These are phyloP conservation scores for Clangula hyemalis DNA, from an alignment of 2,797 vertebrate genomes.

Conservation along the genomic window DNA sequence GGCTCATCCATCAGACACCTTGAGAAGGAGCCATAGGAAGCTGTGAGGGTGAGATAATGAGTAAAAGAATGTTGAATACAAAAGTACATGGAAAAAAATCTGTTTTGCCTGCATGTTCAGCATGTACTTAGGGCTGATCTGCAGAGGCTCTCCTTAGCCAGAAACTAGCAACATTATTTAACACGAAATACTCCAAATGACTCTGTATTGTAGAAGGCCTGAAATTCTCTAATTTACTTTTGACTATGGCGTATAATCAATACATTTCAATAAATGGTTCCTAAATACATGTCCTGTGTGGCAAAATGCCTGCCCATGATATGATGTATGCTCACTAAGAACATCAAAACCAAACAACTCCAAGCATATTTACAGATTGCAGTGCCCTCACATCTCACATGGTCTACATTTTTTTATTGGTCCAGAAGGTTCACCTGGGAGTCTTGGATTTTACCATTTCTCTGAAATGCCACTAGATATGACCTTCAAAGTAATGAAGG, in stretches of 20 bases:
- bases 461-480: background rate
- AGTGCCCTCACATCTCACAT: background rate
- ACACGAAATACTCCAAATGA: background rate
- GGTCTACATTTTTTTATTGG: background rate
- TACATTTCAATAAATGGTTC: background rate
- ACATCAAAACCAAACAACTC: background rate
- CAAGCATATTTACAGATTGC: background rate
- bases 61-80: background rate
- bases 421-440: background rate
- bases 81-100: background rate
- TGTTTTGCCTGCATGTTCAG: background rate
- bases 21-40: background rate
- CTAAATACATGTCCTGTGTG: background rate
- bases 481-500: background rate
- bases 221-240: background rate
- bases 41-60: background rate
- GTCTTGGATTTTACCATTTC: background rate
- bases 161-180: background rate
- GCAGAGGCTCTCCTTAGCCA: background rate
- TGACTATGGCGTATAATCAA: background rate
- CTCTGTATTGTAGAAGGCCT: background rate
- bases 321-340: background rate
- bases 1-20: background rate
- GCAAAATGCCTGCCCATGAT: background rate
- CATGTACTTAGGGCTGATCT: background rate